phyloP scores from a whole-genome alignment of 1,140 invertebrate species.

The Thaumetopoea pityocampa region DNA sequence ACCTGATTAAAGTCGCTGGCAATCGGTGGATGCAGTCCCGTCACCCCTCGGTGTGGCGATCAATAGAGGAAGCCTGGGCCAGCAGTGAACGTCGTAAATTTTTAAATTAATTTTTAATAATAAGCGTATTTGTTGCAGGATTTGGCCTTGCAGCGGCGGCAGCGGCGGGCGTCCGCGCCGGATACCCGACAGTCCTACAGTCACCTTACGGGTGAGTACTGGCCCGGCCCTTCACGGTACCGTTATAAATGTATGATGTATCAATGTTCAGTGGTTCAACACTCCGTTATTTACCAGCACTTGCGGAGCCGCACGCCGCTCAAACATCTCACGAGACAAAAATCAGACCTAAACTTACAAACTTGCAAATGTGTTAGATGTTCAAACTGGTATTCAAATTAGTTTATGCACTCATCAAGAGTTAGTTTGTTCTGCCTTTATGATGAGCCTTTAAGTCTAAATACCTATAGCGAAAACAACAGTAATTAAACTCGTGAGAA shows the following conservation, averaged over 20 bases:
- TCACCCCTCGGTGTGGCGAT: too few relatives aligned
- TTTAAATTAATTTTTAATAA: slow-evolving; percentile 26
- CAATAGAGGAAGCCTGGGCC: too few relatives aligned
- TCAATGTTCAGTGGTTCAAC: slow-evolving; percentile 70
- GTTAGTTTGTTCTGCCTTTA: too few relatives aligned
- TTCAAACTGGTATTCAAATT: too few relatives aligned
- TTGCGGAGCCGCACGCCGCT: slow-evolving; percentile 57
- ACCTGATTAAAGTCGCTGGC: too few relatives aligned
- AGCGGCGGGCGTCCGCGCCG: slow-evolving; percentile 79
- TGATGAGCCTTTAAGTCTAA: too few relatives aligned
- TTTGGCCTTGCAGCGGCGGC: slow-evolving; percentile 62
- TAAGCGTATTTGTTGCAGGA: slow-evolving; percentile 52
- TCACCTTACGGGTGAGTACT: slow-evolving; percentile 85
- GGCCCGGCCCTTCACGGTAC: slow-evolving; percentile 15
- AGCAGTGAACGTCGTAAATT: too few relatives aligned
- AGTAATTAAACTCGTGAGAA: too few relatives aligned
- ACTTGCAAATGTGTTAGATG: too few relatives aligned
- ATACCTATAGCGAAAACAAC: too few relatives aligned
- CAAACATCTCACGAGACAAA: slow-evolving; percentile 74
- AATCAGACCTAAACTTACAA: slow-evolving; percentile 45
- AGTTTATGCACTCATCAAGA: too few relatives aligned
- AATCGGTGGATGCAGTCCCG: too few relatives aligned
- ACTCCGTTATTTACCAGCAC: slow-evolving; percentile 72
- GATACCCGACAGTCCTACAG: slow-evolving; percentile 82
- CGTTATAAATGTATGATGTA: slow-evolving; percentile 44